Conservation (phyloP, 2,113 vertebrate genomes). For the Dendrocopos noguchii region DNA sequence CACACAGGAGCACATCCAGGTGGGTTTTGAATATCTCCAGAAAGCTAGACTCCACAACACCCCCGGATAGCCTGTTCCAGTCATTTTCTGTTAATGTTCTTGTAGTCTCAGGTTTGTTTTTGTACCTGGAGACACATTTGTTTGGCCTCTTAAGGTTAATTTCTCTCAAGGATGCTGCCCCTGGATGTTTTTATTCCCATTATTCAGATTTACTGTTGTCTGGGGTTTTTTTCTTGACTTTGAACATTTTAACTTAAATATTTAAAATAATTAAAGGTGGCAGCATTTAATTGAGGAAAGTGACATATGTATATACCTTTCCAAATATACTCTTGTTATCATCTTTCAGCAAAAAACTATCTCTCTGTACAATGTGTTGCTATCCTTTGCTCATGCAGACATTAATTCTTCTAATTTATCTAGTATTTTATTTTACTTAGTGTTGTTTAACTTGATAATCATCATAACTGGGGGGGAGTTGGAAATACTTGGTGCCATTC, state of each 20-base stretch:
- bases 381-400: fast-evolving
- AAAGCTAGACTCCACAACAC: too few relatives aligned
- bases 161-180: neutral
- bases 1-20: too few relatives aligned
- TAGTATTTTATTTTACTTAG: neutral
- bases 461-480: neutral
- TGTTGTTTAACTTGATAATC: neutral
- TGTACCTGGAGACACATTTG: neutral
- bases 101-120: neutral
- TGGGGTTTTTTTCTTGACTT: neutral
- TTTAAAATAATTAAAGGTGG: neutral
- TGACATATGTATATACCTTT: neutral
- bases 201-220: neutral
- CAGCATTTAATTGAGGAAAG: neutral
- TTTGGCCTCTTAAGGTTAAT: neutral
- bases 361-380: too few relatives aligned
- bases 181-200: neutral
- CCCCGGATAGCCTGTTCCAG: too few relatives aligned
- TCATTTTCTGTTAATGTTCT: neutral
- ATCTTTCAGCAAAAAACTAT: neutral
- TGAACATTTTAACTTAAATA: neutral
- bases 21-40: too few relatives aligned
- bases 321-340: neutral
- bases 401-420: neutral
- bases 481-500: neutral